phyloP scores from a whole-genome alignment of 2,113 vertebrate genomes.

The Microtus ochrogaster region DNA sequence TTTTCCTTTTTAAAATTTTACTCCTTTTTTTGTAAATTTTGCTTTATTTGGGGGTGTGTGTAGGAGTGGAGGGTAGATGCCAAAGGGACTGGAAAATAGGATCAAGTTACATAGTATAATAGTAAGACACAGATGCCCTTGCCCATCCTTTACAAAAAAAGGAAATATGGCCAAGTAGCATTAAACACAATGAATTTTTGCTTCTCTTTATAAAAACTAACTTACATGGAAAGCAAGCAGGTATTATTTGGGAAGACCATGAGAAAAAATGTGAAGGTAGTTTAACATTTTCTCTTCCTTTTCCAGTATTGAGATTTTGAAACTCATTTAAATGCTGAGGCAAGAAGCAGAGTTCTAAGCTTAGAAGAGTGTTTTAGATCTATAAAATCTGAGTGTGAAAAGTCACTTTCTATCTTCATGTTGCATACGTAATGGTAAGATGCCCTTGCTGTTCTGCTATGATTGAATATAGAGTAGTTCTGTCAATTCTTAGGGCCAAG shows the following conservation, averaged over 20 bases:
- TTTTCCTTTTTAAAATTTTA: no score
- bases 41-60: no score
- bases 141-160: slow-evolving; percentile 35
- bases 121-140: slow-evolving; percentile 10
- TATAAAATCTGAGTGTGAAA: slow-evolving; percentile 50
- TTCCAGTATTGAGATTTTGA: slow-evolving; percentile 42
- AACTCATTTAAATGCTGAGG: neutral
- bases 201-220: slow-evolving; percentile 5
- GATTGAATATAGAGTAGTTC: neutral
- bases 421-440: neutral
- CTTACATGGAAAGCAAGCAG: neutral
- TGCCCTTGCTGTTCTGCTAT: slow-evolving; percentile 19
- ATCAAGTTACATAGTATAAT: neutral
- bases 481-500: neutral
- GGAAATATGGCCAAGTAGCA: slow-evolving; percentile 5
- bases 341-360: neutral
- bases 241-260: slow-evolving; percentile 13
- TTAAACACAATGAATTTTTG: slow-evolving; percentile 32
- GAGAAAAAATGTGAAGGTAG: slow-evolving; percentile 29
- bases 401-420: slow-evolving; percentile 40
- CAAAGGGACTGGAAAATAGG: no score
- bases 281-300: slow-evolving; percentile 1
- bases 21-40: no score
- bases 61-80: no score
- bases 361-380: slow-evolving; percentile 21